Percentiles rank a stretch among this genome's conserved stretches.
These are phyloP conservation scores for Botia kubotai DNA, from an alignment of 2,797 vertebrate genomes.

Conservation along the genomic window DNA sequence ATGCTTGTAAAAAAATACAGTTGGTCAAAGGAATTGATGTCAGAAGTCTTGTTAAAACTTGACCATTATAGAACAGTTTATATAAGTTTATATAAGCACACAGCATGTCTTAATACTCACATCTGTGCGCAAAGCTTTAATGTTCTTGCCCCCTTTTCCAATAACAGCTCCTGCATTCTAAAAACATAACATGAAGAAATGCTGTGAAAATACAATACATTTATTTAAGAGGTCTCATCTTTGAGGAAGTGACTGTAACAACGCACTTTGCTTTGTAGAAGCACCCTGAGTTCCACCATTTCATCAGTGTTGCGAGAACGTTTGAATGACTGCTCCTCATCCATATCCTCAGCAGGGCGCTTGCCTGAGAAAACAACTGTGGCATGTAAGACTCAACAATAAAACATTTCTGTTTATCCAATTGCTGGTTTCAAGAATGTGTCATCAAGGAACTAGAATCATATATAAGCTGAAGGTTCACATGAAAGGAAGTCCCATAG, in stretches of 20 bases:
- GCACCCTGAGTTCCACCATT: conserved; percentile 95
- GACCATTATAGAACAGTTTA: conserved; percentile 26
- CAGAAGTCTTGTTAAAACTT: conserved; percentile 27
- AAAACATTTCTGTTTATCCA: not conserved
- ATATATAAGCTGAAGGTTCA: not conserved
- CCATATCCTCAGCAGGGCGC: conserved; percentile 96
- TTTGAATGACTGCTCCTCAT: conserved; percentile 96
- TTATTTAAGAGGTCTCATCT: not conserved
- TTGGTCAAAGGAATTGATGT: conserved; percentile 32
- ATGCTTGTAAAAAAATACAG: conserved; percentile 39
- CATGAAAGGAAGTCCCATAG: not conserved
- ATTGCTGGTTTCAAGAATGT: not conserved
- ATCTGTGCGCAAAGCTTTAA: conserved; percentile 97
- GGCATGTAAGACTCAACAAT: conserved; percentile 16
- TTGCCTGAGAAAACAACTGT: conserved; percentile 82
- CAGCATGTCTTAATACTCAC: conserved; percentile 85
- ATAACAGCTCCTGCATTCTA: conserved; percentile 98
- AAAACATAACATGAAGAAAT: conserved; percentile 49
- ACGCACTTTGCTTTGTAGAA: conserved; percentile 96
- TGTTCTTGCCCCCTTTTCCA: conserved; percentile 99
- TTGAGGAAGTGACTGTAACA: not conserved
- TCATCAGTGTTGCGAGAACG: conserved; percentile 95
- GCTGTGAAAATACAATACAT: not conserved
- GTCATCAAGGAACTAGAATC: not conserved
- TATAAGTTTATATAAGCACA: conserved; percentile 21